Evolutionary conservation across 30 jellyfish, hydroid and myxozoan genomes (phyloP).

Genomic region (Hydractinia echinata): DNA sequence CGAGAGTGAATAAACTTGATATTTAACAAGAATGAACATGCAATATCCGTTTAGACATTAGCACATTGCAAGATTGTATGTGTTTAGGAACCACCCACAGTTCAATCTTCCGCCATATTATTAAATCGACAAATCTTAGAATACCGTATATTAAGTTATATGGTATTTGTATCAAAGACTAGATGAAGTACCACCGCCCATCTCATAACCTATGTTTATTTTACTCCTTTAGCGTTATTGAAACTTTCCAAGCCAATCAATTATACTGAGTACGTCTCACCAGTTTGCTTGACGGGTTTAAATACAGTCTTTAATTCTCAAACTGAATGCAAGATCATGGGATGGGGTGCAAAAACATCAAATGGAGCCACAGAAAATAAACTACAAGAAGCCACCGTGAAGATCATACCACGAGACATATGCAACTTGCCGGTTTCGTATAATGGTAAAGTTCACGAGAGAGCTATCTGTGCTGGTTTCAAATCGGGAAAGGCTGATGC

Average conservation of each 20-base stretch:
- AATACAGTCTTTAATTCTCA: slow-evolving; percentile 28
- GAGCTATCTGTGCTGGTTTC: slow-evolving; percentile 78
- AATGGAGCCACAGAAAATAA: slow-evolving; percentile 43
- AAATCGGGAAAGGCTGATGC: slow-evolving; percentile 73
- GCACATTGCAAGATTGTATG: too few species aligned
- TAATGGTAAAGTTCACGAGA: slow-evolving; percentile 58
- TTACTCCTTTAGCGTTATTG: slow-evolving; percentile 28
- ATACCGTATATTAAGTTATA: too few species aligned
- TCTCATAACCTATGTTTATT: neutral
- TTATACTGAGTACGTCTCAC: slow-evolving; percentile 42
- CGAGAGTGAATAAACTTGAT: too few species aligned
- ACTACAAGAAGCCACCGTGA: slow-evolving; percentile 56
- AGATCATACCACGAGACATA: slow-evolving; percentile 43
- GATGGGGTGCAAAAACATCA: slow-evolving; percentile 73
- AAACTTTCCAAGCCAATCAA: slow-evolving; percentile 30
- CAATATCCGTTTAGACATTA: too few species aligned
- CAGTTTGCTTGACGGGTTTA: slow-evolving; percentile 46
- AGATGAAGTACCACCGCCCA: too few species aligned
- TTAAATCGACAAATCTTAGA: too few species aligned
- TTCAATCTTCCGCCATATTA: too few species aligned
- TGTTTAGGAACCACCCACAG: too few species aligned
- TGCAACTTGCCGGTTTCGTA: slow-evolving; percentile 66
- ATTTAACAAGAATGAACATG: too few species aligned
- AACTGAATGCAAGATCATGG: slow-evolving; percentile 52
- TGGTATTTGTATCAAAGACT: too few species aligned